Evolutionary conservation across 2,113 vertebrate genomes (phyloP).

Genomic region (Pitta sordida): DNA sequence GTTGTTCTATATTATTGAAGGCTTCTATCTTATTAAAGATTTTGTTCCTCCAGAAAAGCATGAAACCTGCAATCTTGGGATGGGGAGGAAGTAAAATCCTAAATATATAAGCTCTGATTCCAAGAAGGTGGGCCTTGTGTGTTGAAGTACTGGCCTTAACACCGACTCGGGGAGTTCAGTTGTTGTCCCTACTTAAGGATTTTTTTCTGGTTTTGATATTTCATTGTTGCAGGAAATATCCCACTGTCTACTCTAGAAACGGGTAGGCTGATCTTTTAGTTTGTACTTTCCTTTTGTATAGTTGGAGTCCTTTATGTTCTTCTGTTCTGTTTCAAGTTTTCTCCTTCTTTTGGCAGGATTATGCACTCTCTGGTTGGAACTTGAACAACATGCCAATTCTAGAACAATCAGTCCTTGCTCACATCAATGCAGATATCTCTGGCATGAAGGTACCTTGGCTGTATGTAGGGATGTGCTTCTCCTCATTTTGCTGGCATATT

Average conservation of each 20-base stretch:
- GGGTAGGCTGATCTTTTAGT: background rate
- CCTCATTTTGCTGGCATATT: constrained; percentile 98
- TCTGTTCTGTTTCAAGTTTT: background rate
- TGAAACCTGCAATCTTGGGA: background rate
- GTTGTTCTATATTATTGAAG: background rate
- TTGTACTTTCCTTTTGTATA: background rate
- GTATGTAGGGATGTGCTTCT: constrained; percentile 98
- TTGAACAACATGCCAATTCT: constrained; percentile 98
- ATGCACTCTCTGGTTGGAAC: constrained; percentile 96
- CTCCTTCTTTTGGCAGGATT: constrained; percentile 78
- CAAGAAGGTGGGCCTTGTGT: background rate
- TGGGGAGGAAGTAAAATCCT: background rate
- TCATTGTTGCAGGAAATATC: background rate
- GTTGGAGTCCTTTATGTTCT: background rate
- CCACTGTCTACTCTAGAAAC: background rate
- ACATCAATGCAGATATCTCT: constrained; percentile 97
- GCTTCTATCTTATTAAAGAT: background rate
- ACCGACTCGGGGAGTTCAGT: too few species aligned
- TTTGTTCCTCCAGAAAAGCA: too few species aligned
- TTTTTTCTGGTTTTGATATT: background rate
- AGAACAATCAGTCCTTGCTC: constrained; percentile 94
- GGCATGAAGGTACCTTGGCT: constrained; percentile 99
- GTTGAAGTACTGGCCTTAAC: background rate
- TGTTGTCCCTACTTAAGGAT: too few species aligned
- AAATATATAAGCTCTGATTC: background rate